Conservation (phyloP, 2,888 invertebrate species). For the Galeopsomyia nigrocyanea region DNA sequence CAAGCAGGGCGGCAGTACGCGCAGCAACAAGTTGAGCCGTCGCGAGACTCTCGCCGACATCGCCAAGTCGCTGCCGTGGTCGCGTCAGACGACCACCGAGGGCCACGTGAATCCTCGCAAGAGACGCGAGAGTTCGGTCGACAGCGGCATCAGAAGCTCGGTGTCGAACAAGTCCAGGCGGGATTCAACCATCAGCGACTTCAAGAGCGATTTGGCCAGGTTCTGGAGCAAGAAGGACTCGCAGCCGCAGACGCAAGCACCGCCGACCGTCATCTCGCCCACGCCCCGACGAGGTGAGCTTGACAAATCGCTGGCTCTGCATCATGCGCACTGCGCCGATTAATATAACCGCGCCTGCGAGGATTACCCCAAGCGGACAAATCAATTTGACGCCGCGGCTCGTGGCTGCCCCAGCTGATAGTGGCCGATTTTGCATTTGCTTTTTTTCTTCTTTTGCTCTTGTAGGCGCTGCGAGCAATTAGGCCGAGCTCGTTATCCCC, state of each 20-base stretch:
- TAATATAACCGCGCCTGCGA: too few species aligned
- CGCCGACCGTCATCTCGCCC: slow-evolving; percentile 64
- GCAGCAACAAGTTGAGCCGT: slow-evolving; percentile 74
- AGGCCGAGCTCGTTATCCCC: too few species aligned
- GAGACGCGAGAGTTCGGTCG: slow-evolving; percentile 89
- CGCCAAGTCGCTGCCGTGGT: slow-evolving; percentile 88
- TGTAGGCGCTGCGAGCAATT: too few species aligned
- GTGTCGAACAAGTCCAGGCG: slow-evolving; percentile 79
- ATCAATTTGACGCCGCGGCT: too few species aligned
- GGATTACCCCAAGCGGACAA: too few species aligned
- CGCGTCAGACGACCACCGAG: slow-evolving; percentile 74
- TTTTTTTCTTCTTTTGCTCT: too few species aligned
- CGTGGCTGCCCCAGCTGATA: too few species aligned
- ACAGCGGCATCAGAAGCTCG: slow-evolving; percentile 82
- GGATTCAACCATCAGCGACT: slow-evolving; percentile 79
- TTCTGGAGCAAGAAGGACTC: slow-evolving; percentile 72
- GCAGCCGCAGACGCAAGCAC: slow-evolving; percentile 57
- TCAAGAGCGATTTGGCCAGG: slow-evolving; percentile 79
- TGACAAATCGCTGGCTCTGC: too few species aligned
- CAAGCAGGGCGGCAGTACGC: slow-evolving; percentile 44
- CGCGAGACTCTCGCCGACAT: slow-evolving; percentile 90
- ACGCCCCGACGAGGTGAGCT: slow-evolving; percentile 62
- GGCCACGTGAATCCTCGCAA: slow-evolving; percentile 73
- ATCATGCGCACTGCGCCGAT: too few species aligned
- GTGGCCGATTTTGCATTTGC: too few species aligned